Percentiles rank a stretch among this genome's conserved stretches.
These are phyloP conservation scores for Indicator indicator DNA, from an alignment of 2,113 vertebrate species.

Conservation along the genomic window DNA sequence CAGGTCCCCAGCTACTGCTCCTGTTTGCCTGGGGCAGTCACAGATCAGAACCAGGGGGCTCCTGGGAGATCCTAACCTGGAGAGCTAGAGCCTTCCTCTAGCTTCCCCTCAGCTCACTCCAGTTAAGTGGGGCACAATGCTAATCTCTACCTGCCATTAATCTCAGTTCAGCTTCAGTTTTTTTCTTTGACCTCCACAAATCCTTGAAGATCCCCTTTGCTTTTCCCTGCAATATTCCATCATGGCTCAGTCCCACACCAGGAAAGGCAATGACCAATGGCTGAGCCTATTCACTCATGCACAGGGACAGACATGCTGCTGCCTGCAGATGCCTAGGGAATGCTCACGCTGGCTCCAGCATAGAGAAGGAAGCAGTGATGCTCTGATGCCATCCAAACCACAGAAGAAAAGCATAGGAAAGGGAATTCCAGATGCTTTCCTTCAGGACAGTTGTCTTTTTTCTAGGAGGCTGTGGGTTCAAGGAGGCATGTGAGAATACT, in stretches of 20 bases:
- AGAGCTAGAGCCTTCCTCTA: not conserved
- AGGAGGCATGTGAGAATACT: not conserved
- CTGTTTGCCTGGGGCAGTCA: not conserved
- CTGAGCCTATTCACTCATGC: not conserved
- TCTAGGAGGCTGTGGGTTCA: not conserved
- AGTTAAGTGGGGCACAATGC: constrained; percentile 17
- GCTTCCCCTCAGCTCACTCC: not conserved
- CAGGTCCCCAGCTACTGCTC: accelerated
- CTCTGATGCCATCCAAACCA: not conserved
- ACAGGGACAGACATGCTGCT: not conserved
- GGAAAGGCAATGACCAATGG: accelerated
- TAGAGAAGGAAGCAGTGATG: not conserved
- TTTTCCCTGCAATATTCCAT: not conserved
- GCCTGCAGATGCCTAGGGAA: not conserved
- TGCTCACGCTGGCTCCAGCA: not conserved
- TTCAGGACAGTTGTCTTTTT: not conserved
- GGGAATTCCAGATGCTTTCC: not conserved
- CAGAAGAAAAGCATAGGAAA: not conserved
- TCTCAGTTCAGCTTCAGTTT: constrained; percentile 61
- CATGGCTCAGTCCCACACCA: not conserved
- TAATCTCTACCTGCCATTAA: constrained; percentile 59
- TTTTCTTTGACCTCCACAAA: constrained; percentile 61
- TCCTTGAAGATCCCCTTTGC: not conserved
- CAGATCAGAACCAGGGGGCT: not conserved
- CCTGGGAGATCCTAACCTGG: not conserved